Evolutionary conservation across 37 sponge, comb jelly and placozoan species (phyloP).

Genomic region (Chondrilla cf. caribensis): DNA sequence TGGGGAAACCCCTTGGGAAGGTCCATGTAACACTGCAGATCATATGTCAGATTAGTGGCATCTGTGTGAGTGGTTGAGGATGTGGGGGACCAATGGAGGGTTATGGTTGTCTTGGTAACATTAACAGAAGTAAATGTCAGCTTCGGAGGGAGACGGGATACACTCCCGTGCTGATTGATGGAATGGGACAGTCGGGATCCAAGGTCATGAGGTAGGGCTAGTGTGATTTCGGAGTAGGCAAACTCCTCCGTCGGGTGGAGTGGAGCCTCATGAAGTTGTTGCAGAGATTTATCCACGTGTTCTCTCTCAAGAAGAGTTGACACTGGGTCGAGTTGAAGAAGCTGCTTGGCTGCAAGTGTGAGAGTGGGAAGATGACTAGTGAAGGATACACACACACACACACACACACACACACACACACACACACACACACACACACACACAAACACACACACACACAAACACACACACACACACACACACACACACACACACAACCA

Average conservation of each 20-base stretch:
- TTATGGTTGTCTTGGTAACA: slow-evolving; percentile 36
- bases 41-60: slow-evolving; percentile 31
- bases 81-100: slow-evolving; percentile 40
- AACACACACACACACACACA: neutral
- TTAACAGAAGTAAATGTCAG: slow-evolving; percentile 33
- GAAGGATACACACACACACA: neutral
- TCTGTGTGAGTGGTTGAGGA: neutral
- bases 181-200: neutral
- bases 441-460: neutral
- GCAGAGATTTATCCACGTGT: slow-evolving; percentile 56
- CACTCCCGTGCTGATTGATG: slow-evolving; percentile 55
- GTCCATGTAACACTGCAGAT: slow-evolving; percentile 57
- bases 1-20: slow-evolving; percentile 28
- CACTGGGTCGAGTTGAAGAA: slow-evolving; percentile 59
- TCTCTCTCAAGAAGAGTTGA: slow-evolving; percentile 48
- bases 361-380: no score
- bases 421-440: neutral
- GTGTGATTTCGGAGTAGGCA: slow-evolving; percentile 11
- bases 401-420: neutral
- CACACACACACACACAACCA: neutral
- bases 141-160: slow-evolving; percentile 57
- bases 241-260: neutral
- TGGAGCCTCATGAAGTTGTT: neutral
- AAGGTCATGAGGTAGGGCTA: slow-evolving; percentile 6
- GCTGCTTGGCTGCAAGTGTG: slow-evolving; percentile 25